Conservation (phyloP, 2,113 vertebrate species). For the Hippocampus barbouri region DNA sequence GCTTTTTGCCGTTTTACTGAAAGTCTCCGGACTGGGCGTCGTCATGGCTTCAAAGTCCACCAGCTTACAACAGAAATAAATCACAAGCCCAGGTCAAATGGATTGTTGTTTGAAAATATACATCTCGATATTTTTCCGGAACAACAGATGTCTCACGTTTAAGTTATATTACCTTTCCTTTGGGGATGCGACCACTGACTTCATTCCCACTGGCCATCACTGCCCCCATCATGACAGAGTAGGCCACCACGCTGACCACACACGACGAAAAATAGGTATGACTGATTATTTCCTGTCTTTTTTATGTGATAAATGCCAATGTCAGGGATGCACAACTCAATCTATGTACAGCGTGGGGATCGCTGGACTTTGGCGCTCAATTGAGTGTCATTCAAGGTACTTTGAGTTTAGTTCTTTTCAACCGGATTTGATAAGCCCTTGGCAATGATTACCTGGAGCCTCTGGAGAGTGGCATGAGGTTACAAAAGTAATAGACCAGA, state of each 20-base stretch:
- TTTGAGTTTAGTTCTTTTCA: not conserved
- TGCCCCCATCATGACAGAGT: constrained; percentile 93
- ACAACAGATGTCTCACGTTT: not conserved
- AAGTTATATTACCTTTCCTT: constrained; percentile 82
- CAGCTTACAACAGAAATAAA: constrained; percentile 69
- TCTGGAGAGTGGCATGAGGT: constrained; percentile 96
- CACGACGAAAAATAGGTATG: too few species aligned
- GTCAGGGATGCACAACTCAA: not conserved
- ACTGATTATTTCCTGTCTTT: too few species aligned
- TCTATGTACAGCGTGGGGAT: not conserved
- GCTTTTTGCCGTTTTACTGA: constrained; percentile 86
- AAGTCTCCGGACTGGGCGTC: constrained; percentile 85
- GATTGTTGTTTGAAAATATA: too few species aligned
- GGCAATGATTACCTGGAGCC: constrained; percentile 82
- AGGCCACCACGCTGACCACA: constrained; percentile 85
- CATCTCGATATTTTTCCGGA: too few species aligned
- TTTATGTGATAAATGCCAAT: too few species aligned
- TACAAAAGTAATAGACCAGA: constrained; percentile 98
- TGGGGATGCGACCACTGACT: constrained; percentile 88
- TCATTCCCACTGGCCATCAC: constrained; percentile 97
- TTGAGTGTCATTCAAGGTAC: not conserved
- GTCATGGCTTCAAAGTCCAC: constrained; percentile 99
- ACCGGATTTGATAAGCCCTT: not conserved
- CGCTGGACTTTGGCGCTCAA: not conserved
- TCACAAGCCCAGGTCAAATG: not conserved